Evolutionary conservation across 1,140 invertebrate species (phyloP), one percentile per base, ranked within the genome.

Genomic region (Drosophila bocqueti): DNA sequence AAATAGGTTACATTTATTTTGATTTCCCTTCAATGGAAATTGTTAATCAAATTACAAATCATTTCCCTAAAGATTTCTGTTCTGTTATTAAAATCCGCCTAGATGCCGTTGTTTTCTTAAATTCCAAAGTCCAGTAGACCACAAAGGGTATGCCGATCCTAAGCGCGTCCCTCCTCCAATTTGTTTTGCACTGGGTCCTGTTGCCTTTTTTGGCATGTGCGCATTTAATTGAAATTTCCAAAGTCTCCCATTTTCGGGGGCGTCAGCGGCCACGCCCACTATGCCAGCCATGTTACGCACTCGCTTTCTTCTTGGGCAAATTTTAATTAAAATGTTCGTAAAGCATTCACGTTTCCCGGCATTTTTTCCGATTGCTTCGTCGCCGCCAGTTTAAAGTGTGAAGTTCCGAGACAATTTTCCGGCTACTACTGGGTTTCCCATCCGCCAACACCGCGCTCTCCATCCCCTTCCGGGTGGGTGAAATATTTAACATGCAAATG

Each of bases 401-500:
- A 90, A 90, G 52, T 78, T 76, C 76, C 83, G 81, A 86, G 80
- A 86, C 76, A 86, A 69, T 78, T 73, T 81, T 69, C 50, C 79
- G 59, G 64, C 66, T 64, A 47, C 64, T 61, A 67, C 59, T 49
- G 55, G 38, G 45, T 26, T 42, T 45, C 24, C 9, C 26, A 46
- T 18, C 34, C 66, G 49, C 40, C 62, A 13, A 21, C 66, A 45
- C 40, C 59, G 13, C 21, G 40, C 18, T 42, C 50, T 10, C 26
- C 29, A 11, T 18, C 42, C n/a, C 47, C n/a, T 54, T 46, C 58
- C 47, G 42, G 47, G 46, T 54, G 85, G 80, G 69, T 89, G 65
- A 85, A 90, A 91, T 85, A 90, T 91, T 90, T 90, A 90, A 90
- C 85, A 90, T 90, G 85, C 85, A 90, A 90, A 90, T 90, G 85